Base-by-base conservation (phyloP, 2,113 vertebrate species). In the Sterna hirundo region DNA sequence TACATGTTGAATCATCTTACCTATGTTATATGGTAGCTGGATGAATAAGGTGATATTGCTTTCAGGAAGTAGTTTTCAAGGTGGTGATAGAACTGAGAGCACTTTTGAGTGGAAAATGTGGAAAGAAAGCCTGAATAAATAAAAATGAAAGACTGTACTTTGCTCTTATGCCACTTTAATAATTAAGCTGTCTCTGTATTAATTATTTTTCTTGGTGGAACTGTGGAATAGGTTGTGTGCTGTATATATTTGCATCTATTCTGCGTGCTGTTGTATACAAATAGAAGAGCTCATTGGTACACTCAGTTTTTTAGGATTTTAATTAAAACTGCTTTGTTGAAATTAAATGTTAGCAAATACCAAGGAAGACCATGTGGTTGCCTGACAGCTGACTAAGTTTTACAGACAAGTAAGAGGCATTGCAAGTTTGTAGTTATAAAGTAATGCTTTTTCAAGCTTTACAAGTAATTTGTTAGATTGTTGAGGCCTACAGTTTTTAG, bases 1-100 rank as follows among this genome's bases (percentile, higher is more conserved):
- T 54, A 38, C 3, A 5, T 4, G 5, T 80, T 71, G 26, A 60
- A 15, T 65, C 34, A 10, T 70, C 17, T 49, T 49, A 12, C 5
- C 21, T 26, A 4, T 1, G 1, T 64, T 46, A 1, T 1, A 2
- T 18, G 34, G 17, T 38, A 49, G 46, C 40, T 90, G 70, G 15
- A 26, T 10, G 3, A 61, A 9, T 2, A 18, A 34, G 44, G 40
- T 32, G 32, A 51, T 29, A 7, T 21, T 36, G 23, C 40, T 68
- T 83, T 78, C 30, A 25, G 2, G 38, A 79, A 65, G 54, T 38
- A 27, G 10, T 74, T 95, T 7, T 83, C 42, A 49, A 14, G 19
- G 8, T 1, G 4, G 2, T 76, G 30, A 7, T 83, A 49, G 68
- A 93, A 57, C 61, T 49, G 44, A 46, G 42, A 40, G 29, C 0